A percentile compares a stretch with the other conserved stretches of the same genome.
Conservation (phyloP, 2,888 invertebrate genomes). For the Volucella inanis region DNA sequence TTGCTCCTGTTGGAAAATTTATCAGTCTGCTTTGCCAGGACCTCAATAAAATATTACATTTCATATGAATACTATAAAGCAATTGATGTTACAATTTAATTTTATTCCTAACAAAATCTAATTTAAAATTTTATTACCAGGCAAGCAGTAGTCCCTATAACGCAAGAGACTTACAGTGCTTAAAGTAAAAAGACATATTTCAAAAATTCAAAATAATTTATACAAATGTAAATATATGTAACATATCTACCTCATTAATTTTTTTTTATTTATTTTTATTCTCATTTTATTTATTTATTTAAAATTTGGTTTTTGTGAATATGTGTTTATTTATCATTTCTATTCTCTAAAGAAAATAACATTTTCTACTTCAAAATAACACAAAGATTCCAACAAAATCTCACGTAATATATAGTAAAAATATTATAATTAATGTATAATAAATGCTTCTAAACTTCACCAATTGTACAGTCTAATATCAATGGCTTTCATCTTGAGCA, state of each 20-base stretch:
- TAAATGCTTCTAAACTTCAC: constrained; percentile 1
- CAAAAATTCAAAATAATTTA: constrained; percentile 20
- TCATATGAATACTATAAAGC: no score
- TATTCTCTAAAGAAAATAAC: constrained; percentile 3
- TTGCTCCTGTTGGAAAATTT: no score
- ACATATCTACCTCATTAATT: constrained; percentile 1
- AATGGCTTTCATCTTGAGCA: constrained; percentile 35
- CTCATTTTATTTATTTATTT: constrained; percentile 7
- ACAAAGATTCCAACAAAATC: constrained; percentile 24
- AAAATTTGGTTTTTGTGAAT: no score
- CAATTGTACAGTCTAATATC: constrained; percentile 3
- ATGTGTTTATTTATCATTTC: not conserved
- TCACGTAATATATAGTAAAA: constrained; percentile 20
- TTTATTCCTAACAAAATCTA: no score
- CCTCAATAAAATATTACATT: no score
- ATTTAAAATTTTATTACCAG: no score
- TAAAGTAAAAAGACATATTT: constrained; percentile 21
- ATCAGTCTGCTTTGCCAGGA: no score
- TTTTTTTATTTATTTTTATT: constrained; percentile 12
- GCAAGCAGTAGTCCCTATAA: no score
- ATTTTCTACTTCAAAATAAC: constrained; percentile 17
- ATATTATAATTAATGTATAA: not conserved
- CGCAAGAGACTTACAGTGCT: not conserved
- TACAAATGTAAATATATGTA: constrained; percentile 44
- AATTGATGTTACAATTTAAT: no score